These are phyloP conservation scores for Prunella himalayana DNA, from an alignment of 2,113 vertebrate species.

Conservation along the genomic window DNA sequence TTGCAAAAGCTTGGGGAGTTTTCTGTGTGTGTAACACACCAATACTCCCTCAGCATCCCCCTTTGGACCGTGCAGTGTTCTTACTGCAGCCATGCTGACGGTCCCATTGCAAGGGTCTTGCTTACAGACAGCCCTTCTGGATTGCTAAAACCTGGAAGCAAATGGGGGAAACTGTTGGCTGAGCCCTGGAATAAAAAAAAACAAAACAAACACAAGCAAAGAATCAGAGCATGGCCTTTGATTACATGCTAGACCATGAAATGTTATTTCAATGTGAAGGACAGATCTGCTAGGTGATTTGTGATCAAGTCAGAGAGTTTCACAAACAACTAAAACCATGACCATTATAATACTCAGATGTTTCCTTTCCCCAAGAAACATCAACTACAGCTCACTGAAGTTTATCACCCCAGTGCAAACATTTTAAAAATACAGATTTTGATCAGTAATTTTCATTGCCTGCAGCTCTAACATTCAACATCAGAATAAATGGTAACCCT, in stretches of 20 bases:
- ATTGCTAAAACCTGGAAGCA: background rate
- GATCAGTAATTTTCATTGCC: background rate
- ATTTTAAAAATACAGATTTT: background rate
- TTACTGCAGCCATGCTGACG: fast-evolving
- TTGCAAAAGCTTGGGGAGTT: background rate
- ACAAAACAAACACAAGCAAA: background rate
- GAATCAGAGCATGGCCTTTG: background rate
- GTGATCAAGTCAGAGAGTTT: background rate
- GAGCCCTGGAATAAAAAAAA: background rate
- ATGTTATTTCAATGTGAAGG: background rate
- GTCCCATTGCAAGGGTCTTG: background rate
- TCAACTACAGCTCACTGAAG: background rate
- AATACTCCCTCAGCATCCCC: background rate
- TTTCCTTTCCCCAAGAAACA: background rate
- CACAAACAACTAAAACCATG: background rate
- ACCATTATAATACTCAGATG: background rate
- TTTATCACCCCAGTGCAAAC: background rate
- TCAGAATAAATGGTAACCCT: background rate
- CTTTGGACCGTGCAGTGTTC: background rate
- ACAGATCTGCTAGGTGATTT: background rate
- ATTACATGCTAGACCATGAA: background rate
- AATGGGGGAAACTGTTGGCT: background rate
- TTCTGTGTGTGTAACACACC: background rate
- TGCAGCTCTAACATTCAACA: background rate
- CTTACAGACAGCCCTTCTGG: background rate